Percentiles rank a stretch among this genome's conserved stretches.
Evolutionary conservation across 2,113 vertebrate genomes (phyloP).

Genomic region (Pleuronectes platessa): DNA sequence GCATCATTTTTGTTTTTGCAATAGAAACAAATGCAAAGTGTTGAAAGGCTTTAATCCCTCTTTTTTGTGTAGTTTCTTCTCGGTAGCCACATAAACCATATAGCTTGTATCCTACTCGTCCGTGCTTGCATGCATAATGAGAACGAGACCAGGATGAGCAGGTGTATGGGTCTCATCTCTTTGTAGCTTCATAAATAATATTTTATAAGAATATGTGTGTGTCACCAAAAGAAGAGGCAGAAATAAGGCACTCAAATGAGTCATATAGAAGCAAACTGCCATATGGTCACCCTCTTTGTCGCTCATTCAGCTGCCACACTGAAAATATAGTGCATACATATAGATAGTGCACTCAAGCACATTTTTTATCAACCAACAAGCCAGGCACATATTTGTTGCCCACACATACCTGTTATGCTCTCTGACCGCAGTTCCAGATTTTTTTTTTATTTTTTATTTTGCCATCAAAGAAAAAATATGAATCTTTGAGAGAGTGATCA

Average conservation of each 20-base stretch:
- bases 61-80: not conserved
- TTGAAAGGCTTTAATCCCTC: not conserved
- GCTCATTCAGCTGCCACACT: not conserved
- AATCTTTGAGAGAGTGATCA: slow-evolving; percentile 13
- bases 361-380: not conserved
- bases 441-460: too few relatives aligned
- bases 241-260: slow-evolving; percentile 5
- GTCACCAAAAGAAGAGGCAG: slow-evolving; percentile 16
- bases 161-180: not conserved
- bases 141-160: not conserved
- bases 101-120: not conserved
- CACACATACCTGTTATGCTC: not conserved
- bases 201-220: not conserved
- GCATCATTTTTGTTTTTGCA: not conserved
- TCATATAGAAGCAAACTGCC: slow-evolving; percentile 7
- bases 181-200: not conserved
- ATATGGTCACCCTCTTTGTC: slow-evolving; percentile 11
- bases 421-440: too few relatives aligned
- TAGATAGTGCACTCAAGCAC: too few relatives aligned
- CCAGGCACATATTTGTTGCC: not conserved
- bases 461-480: too few relatives aligned
- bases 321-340: not conserved
- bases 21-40: not conserved
- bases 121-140: not conserved
- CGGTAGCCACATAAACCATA: not conserved